Conservation (phyloP, 2,888 invertebrate species). For the Apoda limacodes region DNA sequence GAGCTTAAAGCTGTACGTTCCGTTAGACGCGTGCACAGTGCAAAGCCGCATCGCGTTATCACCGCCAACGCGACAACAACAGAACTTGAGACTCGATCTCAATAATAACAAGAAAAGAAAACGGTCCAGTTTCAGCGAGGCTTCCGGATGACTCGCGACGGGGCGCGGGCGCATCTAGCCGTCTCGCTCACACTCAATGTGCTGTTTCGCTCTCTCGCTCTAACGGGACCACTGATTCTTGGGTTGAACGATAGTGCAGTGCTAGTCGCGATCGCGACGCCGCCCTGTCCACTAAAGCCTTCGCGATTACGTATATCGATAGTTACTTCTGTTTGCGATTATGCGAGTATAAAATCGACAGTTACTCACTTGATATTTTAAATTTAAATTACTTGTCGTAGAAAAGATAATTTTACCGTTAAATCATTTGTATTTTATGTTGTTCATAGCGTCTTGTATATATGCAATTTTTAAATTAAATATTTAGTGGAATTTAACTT, state of each 20-base stretch:
- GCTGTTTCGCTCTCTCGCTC: constrained; percentile 49
- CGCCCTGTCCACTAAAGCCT: constrained; percentile 35
- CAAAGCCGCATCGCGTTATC: constrained; percentile 67
- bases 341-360: too few species aligned
- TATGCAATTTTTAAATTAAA: too few species aligned
- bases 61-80: constrained; percentile 67
- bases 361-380: too few species aligned
- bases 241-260: constrained; percentile 59
- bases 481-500: too few species aligned
- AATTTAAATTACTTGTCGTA: too few species aligned
- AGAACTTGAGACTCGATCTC: constrained; percentile 67
- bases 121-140: constrained; percentile 70
- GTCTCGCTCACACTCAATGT: constrained; percentile 42
- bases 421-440: too few species aligned
- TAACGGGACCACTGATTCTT: constrained; percentile 50
- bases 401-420: too few species aligned
- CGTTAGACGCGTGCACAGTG: constrained; percentile 54
- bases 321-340: too few species aligned
- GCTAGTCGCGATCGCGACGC: constrained; percentile 58
- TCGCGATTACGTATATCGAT: too few species aligned
- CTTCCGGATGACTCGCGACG: constrained; percentile 67
- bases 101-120: constrained; percentile 71
- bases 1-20: constrained; percentile 53
- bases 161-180: constrained; percentile 41
- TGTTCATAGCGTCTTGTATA: too few species aligned